Evolutionary conservation across 2,888 invertebrate genomes (phyloP).

Genomic region (Patella caerulea): DNA sequence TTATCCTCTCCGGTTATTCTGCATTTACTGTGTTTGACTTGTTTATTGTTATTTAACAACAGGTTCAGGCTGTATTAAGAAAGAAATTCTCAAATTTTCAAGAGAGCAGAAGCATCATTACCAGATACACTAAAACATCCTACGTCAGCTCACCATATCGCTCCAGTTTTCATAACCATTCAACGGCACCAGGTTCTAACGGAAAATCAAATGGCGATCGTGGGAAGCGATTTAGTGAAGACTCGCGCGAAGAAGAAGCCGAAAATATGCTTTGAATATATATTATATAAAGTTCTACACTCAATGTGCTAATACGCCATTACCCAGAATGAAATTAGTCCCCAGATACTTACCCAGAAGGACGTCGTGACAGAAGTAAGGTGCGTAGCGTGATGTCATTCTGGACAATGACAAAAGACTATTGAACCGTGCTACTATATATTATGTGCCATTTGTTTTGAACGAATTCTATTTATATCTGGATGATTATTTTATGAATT

Average conservation of each 20-base stretch:
- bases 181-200: conserved; percentile 30
- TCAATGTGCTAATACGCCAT: too few relatives aligned
- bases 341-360: too few relatives aligned
- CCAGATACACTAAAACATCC: conserved; percentile 57
- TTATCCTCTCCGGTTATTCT: background rate
- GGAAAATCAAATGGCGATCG: conserved; percentile 16
- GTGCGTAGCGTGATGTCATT: too few relatives aligned
- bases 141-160: conserved; percentile 47
- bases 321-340: too few relatives aligned
- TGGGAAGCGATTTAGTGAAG: conserved; percentile 17
- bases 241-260: conserved; percentile 28
- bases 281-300: too few relatives aligned
- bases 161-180: conserved; percentile 33
- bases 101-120: conserved; percentile 53
- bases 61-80: conserved; percentile 57
- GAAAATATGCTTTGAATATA: conserved; percentile 36
- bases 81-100: conserved; percentile 53
- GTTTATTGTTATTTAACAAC: conserved; percentile 12
- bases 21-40: background rate
- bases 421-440: too few relatives aligned
- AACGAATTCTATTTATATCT: too few relatives aligned
- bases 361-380: too few relatives aligned
- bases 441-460: too few relatives aligned
- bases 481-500: too few relatives aligned
- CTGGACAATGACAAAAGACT: too few relatives aligned